Evolutionary conservation across 2,113 vertebrate genomes (phyloP).

Genomic region (Pardalotus punctatus): DNA sequence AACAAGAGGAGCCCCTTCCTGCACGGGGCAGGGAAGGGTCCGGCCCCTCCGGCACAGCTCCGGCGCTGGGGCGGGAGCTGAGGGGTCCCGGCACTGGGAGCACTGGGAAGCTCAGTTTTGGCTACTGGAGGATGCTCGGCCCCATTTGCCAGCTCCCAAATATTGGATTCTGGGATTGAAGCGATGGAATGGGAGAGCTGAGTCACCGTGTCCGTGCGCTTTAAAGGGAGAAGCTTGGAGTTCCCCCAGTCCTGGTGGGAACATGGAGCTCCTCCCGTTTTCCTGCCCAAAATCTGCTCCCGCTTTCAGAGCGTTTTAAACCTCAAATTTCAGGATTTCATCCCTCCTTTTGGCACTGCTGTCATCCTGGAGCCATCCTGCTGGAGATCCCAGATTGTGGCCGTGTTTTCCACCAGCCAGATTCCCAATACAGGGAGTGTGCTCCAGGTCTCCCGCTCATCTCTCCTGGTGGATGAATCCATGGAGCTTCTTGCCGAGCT

Average conservation of each 20-base stretch:
- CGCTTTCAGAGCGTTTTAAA: accelerated
- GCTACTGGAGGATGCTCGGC: neutral
- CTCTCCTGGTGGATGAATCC: neutral
- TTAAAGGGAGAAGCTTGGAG: neutral
- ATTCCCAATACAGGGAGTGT: accelerated
- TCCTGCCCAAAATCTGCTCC: neutral
- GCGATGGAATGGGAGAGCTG: neutral
- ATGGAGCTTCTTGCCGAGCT: neutral
- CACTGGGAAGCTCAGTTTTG: neutral
- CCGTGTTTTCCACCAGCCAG: accelerated
- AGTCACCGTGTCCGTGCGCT: accelerated
- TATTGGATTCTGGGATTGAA: accelerated
- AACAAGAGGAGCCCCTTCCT: conserved; percentile 1
- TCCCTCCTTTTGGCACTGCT: neutral
- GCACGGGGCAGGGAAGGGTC: neutral
- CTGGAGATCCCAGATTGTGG: neutral
- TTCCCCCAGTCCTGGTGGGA: neutral
- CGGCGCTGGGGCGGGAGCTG: accelerated
- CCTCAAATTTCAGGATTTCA: neutral
- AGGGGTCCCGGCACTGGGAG: accelerated
- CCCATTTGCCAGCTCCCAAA: neutral
- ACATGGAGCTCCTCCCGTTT: accelerated
- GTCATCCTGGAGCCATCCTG: neutral
- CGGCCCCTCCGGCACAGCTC: neutral
- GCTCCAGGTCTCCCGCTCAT: neutral